Base-by-base conservation (phyloP, 2,113 vertebrate species). In the Microtus montanus region DNA sequence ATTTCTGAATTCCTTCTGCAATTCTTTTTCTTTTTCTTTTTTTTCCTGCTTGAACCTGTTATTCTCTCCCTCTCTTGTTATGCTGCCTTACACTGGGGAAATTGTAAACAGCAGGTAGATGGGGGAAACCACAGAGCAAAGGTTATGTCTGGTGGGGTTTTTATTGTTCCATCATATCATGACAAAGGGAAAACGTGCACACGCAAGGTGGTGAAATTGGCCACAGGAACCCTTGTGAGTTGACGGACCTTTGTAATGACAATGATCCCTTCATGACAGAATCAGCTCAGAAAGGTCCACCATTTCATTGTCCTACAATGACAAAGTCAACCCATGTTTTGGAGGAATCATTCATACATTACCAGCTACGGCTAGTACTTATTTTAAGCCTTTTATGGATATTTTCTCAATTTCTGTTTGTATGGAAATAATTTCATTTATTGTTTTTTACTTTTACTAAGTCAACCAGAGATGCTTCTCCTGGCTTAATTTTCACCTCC, bases 11-110 rank as follows among this genome's bases (percentile, higher is more conserved):
- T 89, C 15, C 7, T 26, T 83, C 14, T 71, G 41, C 26, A 35
- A n/a, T 44, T 74, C 30, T 17, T 74, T n/a, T n/a, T n/a, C n/a
- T 66, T 82, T 91, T 91, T 88, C n/a, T n/a, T 66, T 82, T 91
- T 91, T 88, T 33, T 15, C 7, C 44, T 83, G 3, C 22, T 13
- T 52, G 28, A 71, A 70, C 35, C 73, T 71, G 5, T 26, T 87
- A 41, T 20, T 33, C 24, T 41, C 63, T 38, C 7, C 28, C 28
- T 14, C 41, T 52, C 5, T 13, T 58, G 10, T 70, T 26, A 33
- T 35, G 52, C 38, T 70, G 3, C 30, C 41, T 24, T 20, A 78
- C 13, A 19, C 2, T 26, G 20, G 5, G 47, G 10, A 13, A 38
- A 90, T 79, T 38, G 41, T 41, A 30, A 82, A 30, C 17, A 58